Evolutionary conservation across 2,888 invertebrate genomes (phyloP).

Genomic region (Glomeris marginata): DNA sequence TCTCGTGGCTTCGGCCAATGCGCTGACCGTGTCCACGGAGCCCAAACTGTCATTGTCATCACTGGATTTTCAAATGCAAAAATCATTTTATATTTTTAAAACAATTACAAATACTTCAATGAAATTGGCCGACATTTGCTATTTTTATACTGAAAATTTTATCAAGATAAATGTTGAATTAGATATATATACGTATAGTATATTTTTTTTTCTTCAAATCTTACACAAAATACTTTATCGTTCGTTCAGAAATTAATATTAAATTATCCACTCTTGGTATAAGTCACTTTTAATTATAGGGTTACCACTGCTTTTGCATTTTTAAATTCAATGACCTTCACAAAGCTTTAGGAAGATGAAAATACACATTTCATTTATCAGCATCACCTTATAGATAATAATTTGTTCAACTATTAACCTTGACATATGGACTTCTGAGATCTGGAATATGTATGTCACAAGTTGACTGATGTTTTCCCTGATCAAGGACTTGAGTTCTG

Average conservation of each 20-base stretch:
- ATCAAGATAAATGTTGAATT: too few species aligned
- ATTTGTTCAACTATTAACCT: background rate
- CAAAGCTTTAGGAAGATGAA: too few species aligned
- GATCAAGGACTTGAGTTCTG: slow-evolving; percentile 39
- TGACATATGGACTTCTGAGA: slow-evolving; percentile 26
- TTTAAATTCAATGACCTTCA: too few species aligned
- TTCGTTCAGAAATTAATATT: slow-evolving; percentile 35
- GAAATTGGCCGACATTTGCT: too few species aligned
- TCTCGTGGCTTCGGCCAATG: slow-evolving; percentile 56
- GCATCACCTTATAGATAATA: too few species aligned
- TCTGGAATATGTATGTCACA: slow-evolving; percentile 52
- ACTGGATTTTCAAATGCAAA: slow-evolving; percentile 4
- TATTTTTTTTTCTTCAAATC: slow-evolving; percentile 7
- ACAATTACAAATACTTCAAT: background rate
- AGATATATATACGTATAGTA: too few species aligned
- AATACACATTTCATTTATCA: too few species aligned
- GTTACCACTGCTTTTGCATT: too few species aligned
- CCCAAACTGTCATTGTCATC: slow-evolving; percentile 21
- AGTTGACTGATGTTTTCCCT: slow-evolving; percentile 44
- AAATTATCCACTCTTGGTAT: slow-evolving; percentile 20
- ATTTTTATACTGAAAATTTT: too few species aligned
- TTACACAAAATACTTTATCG: slow-evolving; percentile 35
- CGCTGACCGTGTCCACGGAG: slow-evolving; percentile 36
- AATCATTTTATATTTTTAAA: too few species aligned
- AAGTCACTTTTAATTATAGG: too few species aligned